Conservation (phyloP, 2,797 vertebrate genomes). For the Buceros bicornis region DNA sequence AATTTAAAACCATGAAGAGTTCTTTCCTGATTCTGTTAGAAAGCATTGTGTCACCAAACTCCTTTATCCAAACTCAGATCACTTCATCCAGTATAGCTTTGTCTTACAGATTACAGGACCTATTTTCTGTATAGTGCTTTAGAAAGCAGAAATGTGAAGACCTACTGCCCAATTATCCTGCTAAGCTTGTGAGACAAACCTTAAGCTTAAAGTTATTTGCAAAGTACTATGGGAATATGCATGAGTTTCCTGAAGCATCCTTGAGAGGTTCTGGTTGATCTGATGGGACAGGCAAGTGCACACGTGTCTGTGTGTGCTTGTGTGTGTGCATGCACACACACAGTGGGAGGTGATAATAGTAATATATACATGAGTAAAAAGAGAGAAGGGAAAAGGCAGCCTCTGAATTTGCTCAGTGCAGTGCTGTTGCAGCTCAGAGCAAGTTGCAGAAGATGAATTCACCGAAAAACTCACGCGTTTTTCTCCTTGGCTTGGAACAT, state of each 20-base stretch:
- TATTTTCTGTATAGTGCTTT: not conserved
- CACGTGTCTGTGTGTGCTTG: not conserved
- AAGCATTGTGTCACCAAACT: not conserved
- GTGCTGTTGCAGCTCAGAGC: not conserved
- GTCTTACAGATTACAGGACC: rapidly evolving
- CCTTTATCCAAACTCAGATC: rapidly evolving
- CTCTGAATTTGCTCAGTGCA: not conserved
- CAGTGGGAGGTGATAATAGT: not conserved
- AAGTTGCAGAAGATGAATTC: not conserved
- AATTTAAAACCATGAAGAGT: not conserved
- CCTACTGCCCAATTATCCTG: not conserved
- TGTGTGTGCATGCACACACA: too few relatives aligned
- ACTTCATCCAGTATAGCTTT: not conserved
- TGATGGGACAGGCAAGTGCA: not conserved
- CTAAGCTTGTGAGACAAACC: not conserved
- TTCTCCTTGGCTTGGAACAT: not conserved
- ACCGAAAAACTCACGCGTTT: not conserved
- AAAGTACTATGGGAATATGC: not conserved
- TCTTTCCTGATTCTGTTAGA: not conserved
- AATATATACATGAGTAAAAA: not conserved
- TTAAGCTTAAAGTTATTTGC: not conserved
- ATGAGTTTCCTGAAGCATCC: not conserved
- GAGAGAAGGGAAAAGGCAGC: not conserved
- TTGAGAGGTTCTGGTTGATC: not conserved
- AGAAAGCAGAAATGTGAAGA: not conserved